Conservation (phyloP, 2,797 vertebrate species). For the Oreonectes daqikongensis region DNA sequence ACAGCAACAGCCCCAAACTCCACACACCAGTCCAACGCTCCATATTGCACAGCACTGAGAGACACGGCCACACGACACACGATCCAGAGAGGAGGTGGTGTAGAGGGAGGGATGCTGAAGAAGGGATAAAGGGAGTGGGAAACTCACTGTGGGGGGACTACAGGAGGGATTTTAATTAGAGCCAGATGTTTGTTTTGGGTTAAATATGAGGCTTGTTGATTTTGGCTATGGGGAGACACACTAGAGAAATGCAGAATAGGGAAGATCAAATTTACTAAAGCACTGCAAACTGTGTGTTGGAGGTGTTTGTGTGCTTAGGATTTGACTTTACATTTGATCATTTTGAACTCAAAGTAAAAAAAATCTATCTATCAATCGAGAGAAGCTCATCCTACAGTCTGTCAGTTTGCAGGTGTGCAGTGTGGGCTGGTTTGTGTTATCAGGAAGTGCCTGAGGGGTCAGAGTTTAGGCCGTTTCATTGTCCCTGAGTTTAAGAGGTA, state of each 20-base stretch:
- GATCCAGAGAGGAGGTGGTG: neutral
- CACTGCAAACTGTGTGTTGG: neutral
- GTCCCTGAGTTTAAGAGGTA: neutral
- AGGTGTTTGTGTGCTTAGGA: too few relatives aligned
- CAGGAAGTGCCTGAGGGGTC: slow-evolving; percentile 19
- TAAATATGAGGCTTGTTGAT: neutral
- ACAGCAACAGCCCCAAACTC: slow-evolving; percentile 66
- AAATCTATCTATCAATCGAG: neutral
- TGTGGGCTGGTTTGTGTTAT: neutral
- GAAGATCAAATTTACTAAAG: neutral
- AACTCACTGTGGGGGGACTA: slow-evolving; percentile 18
- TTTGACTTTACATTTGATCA: too few relatives aligned
- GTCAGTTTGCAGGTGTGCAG: neutral
- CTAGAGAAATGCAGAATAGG: neutral
- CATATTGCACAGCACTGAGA: slow-evolving; percentile 63
- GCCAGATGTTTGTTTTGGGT: slow-evolving; percentile 23
- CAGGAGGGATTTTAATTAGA: neutral
- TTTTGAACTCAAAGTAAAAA: too few relatives aligned
- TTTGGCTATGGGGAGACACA: neutral
- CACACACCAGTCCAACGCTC: slow-evolving; percentile 59
- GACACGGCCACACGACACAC: slow-evolving; percentile 15
- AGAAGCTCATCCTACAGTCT: neutral
- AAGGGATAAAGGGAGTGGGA: slow-evolving; percentile 13
- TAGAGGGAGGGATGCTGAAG: slow-evolving; percentile 38
- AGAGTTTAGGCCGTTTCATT: neutral